Evolutionary conservation across 53 echinoderm and acorn worm species (phyloP), one percentile per base, ranked within the genome.

Genomic region (Mesocentrotus franciscanus): DNA sequence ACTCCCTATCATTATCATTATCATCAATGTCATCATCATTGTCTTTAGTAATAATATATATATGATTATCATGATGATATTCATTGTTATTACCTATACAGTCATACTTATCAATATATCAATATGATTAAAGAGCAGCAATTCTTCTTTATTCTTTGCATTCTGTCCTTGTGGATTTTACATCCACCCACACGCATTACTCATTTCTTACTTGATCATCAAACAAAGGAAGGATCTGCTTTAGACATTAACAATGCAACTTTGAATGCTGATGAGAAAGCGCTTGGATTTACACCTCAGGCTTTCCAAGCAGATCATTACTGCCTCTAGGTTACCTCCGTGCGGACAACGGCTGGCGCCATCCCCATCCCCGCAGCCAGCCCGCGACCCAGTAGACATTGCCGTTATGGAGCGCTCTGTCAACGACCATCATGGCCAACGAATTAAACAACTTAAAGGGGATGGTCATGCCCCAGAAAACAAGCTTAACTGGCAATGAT

Each of bases 281-380:
- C 18, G 81, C 81, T 11, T 15, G 36, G 81, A 42, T 42, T 81
- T 81, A 81, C 81, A 39, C 81, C 81, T 81, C 42, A 8, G 42
- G 81, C 81, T 81, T 5, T 42, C 22, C 18, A 14, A 15, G 76
- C 30, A 3, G 76, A 36, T 81, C 81, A 81, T 81, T 81, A 81
- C 6, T 7, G 81, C 81, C 42, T 81, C 42, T 81, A 22, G 81
- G 81, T 42, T 81, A 81, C 36, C 39, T 81, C 39, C 81, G 20
- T 39, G 42, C 42, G 42, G 81, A 81, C 81, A 81, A 81, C 81
- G 81, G 81, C 39, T 81, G 81, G 81, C 81, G 81, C 81, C 81
- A 81, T 20, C 17, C 36, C 15, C 7, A 81, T 81, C 36, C 81
- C 22, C n/a, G n/a, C n/a, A n/a, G n/a, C 8, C 81, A 81, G 22